These are phyloP conservation scores for Phymastichus coffea DNA, from an alignment of 1,140 invertebrate species.

Conservation along the genomic window DNA sequence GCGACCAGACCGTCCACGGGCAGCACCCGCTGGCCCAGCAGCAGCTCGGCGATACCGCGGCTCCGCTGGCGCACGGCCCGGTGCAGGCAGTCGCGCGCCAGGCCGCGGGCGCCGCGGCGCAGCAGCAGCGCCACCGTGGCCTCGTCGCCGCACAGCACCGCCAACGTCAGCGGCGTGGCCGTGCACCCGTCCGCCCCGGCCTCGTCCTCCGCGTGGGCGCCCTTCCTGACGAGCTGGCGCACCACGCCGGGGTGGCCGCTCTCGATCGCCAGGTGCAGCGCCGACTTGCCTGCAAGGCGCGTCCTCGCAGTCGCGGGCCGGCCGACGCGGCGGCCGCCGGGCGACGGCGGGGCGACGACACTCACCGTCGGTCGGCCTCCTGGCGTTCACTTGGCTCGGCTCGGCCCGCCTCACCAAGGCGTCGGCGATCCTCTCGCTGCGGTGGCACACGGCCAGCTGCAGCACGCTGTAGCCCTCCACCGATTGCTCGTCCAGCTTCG, in stretches of 20 bases:
- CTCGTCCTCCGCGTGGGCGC: slow-evolving; percentile 23
- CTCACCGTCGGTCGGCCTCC: not conserved
- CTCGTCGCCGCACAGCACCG: not conserved
- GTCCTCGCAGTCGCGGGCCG: not conserved
- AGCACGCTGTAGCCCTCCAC: not conserved
- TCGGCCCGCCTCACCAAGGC: too few species aligned
- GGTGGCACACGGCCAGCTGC: not conserved
- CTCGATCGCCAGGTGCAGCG: slow-evolving; percentile 31
- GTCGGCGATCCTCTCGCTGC: too few species aligned
- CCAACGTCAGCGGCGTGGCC: not conserved
- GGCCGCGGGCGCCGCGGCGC: not conserved
- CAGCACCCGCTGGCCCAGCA: not conserved
- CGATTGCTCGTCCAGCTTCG: not conserved
- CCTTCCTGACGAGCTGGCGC: not conserved
- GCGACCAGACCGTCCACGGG: not conserved
- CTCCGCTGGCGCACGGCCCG: not conserved
- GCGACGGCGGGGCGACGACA: not conserved
- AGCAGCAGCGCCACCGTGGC: not conserved
- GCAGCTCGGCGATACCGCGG: not conserved
- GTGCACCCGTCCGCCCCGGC: slow-evolving; percentile 13
- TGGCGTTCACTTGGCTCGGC: not conserved
- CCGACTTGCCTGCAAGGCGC: not conserved
- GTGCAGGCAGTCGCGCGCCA: not conserved
- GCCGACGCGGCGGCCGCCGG: too few species aligned
- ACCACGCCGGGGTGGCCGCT: slow-evolving; percentile 16